Evolutionary conservation across 2,797 vertebrate species (phyloP).

Genomic region (Sciurus carolinensis): DNA sequence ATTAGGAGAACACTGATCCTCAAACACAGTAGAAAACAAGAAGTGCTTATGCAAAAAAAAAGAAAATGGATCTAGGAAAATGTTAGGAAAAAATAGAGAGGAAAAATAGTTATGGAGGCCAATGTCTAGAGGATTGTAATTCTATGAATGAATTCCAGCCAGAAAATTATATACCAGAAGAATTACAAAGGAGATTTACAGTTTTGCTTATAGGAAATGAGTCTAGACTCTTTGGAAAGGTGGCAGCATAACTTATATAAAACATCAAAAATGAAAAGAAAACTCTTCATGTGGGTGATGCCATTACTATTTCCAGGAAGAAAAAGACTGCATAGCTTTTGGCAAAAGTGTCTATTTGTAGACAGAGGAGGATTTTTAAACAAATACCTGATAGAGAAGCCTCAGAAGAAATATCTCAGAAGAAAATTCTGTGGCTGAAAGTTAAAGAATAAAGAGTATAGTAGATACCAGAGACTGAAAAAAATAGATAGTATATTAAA

Average conservation of each 20-base stretch:
- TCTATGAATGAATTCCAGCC: neutral
- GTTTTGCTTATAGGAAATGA: neutral
- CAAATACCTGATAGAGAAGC: neutral
- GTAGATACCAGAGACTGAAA: neutral
- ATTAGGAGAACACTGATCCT: neutral
- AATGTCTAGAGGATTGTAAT: neutral
- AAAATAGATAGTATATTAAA: neutral
- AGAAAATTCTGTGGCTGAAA: neutral
- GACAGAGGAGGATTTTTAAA: neutral
- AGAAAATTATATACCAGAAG: neutral
- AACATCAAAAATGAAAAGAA: conserved; percentile 18
- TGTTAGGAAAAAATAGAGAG: neutral
- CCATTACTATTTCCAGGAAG: neutral
- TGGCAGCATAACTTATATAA: neutral
- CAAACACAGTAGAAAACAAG: neutral
- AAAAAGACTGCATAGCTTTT: neutral
- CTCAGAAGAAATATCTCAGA: no score
- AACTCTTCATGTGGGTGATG: neutral
- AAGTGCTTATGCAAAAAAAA: neutral
- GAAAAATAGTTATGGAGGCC: neutral
- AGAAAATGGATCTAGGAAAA: neutral
- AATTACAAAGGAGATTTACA: neutral
- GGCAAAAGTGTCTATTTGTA: neutral
- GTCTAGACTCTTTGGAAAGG: neutral
- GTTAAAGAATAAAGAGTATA: neutral